Evolutionary conservation across 2,888 invertebrate genomes (phyloP), one percentile per base, ranked within the genome.

Genomic region (Melangyna quadrimaculata): DNA sequence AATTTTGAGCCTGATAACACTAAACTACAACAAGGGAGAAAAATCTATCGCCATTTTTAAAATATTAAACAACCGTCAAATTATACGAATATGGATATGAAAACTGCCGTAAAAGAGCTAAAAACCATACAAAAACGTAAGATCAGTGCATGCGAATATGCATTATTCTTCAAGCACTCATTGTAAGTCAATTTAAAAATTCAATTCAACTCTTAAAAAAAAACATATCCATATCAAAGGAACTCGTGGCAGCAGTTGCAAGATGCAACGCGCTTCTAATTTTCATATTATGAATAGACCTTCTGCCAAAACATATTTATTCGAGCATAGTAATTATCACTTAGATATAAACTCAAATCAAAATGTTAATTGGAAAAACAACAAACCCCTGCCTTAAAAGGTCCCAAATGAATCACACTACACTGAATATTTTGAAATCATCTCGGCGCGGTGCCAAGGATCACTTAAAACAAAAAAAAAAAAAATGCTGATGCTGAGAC

Each of bases 351-450:
- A 45, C 7, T 35, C 12, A 71, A 71, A 74, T 80, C 67, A 84
- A 77, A 80, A 75, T 48, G 71, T 84, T 84, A 84, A 84, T 84
- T 84, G 71, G 40, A 84, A 80, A 80, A 84, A 72, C 75, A 77
- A 61, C 65, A 84, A 80, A 77, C 73, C 75, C 7, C 19, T 65
- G 35, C 22, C 22, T 10, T 35, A 72, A 74, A 22, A n/a, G 40
- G n/a, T 77, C 43, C 45, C 48, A 72, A 61, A 55, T 24, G 19
- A 37, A 35, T 51, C 48, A 72, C 43, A 70, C 57, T 48, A 35
- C 22, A 78, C 19, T 53, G 29, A 24, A 45, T 67, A 53, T 43
- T 79, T 61, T 74, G 43, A 51, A 75, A 24, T 67, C 40, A 75
- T 57, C 27, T 10, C 35, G 10, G 22, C 51, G 43, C 51, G 10